These are phyloP conservation scores for Salvelinus sp. DNA, from an alignment of 2,113 vertebrate genomes.

Conservation along the genomic window DNA sequence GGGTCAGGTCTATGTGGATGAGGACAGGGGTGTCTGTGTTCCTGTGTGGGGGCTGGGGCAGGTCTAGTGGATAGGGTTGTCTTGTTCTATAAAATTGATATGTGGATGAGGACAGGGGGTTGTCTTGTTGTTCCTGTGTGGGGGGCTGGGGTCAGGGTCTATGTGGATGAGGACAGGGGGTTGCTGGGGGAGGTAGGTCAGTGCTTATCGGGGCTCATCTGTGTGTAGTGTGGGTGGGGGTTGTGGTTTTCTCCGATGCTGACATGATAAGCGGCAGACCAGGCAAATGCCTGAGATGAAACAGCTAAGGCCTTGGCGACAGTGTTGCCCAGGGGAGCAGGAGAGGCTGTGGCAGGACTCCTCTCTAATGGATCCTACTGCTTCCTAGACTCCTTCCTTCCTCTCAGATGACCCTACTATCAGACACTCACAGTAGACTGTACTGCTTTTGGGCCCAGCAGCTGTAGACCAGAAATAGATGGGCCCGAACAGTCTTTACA, in stretches of 20 bases:
- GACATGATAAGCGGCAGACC: constrained; percentile 61
- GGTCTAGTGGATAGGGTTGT: too few species aligned
- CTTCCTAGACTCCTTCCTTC: constrained; percentile 52
- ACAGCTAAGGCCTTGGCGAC: constrained; percentile 54
- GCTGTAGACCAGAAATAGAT: neutral
- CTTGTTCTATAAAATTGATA: too few species aligned
- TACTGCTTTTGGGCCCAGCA: neutral
- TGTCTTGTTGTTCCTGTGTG: constrained; percentile 64
- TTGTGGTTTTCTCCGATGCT: constrained; percentile 61
- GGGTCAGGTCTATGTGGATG: too few species aligned
- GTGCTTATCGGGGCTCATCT: constrained; percentile 70
- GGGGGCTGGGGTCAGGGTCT: constrained; percentile 30
- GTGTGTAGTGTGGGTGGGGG: constrained; percentile 72
- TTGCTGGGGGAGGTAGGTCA: constrained; percentile 13
- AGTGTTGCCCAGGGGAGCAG: constrained; percentile 59
- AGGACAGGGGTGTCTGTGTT: too few species aligned
- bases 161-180: constrained; percentile 6
- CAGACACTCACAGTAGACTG: constrained; percentile 38
- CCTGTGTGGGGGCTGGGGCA: too few species aligned
- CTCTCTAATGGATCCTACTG: constrained; percentile 62
- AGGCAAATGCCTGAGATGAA: constrained; percentile 68
- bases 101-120: constrained; percentile 48
- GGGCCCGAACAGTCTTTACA: neutral
- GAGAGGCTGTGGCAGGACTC: constrained; percentile 47
- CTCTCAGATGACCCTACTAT: constrained; percentile 58